Base-by-base conservation (phyloP, 37 sponge, comb jelly and placozoan species). In the Geodia barretti region DNA sequence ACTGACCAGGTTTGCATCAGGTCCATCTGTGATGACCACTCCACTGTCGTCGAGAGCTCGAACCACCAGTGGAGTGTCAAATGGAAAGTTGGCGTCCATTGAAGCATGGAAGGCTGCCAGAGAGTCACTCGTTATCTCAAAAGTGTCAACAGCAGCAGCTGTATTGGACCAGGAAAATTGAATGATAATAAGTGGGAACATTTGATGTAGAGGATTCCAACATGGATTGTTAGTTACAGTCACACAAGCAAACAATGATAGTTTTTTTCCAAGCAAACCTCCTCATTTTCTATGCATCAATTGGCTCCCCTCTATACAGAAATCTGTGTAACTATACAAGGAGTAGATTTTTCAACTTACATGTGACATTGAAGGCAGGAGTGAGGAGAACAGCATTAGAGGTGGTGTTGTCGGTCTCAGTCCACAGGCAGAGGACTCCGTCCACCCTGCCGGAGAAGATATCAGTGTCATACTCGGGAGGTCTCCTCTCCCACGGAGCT, bases 401-500 rank as follows among this genome's bases (percentile, higher is more conserved):
- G 38, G 14, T 1, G 21, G 63, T 29, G 36, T 26, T 64, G 24
- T 62, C 54, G 3, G 39, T n/a, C 38, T 14, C 4, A 32, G 42
- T 65, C 54, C 54, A 47, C 7, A 47, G 54, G 54, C 7, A 14
- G 14, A 47, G 54, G 14, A 47, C 54, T 47, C 54, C 54, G 14
- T 47, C 54, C 14, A 17, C 54, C 54, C 11, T 47, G 14, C 54
- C 54, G 7, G 54, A 47, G 26, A 30, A 59, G 8, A 75, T 43
- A 0, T 24, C n/a, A 20, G 42, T 26, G 28, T 80, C 81, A 54
- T 72, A 87, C 24, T 60, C 35, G 26, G 64, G 64, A 20, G 87
- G 87, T 23, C 79, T 26, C 41, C 87, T 74, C 70, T 70, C 79
- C 87, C 87, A 87, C 0, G 87, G 87, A 32, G 29, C 74, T 33